Base-by-base conservation (phyloP, 2,113 vertebrate species). In the Pipa parva region DNA sequence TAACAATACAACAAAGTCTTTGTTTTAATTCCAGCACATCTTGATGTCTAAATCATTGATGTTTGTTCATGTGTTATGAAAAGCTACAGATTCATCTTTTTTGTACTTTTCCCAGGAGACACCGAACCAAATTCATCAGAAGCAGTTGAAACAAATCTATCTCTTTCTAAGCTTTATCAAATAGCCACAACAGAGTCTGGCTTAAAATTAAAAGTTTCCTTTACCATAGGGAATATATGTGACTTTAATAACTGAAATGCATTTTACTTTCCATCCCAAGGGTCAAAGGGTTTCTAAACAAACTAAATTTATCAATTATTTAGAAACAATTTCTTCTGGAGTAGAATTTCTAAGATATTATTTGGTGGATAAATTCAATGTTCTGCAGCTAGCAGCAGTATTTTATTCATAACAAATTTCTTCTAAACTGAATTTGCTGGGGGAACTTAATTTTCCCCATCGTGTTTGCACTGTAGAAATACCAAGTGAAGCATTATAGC, bases 241-340 rank as follows among this genome's bases (percentile, higher is more conserved):
- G 89, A 86, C 85, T 87, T 88, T 86, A 89, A 89, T 90, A 85
- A 86, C 87, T 83, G 77, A 83, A 89, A 91, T 90, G 79, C 86
- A 88, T 91, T 91, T 87, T 88, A 87, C 88, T 90, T 92, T 86
- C 86, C 81, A 89, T 89, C 91, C 88, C 80, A 78, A 76, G 80
- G 90, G 90, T 92, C 89, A 90, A 86, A 86, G 88, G 89, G 88
- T 84, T 85, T 82, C 85, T 81, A 88, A 89, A 91, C 84, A 93
- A 95, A 97, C 89, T 87, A 90, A 89, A 94, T 95, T 95, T 92
- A 91, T 91, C 91, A 91, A 92, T 95, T 90, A 91, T 92, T 93
- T 95, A 88, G 86, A 82, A 86, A 81, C 91, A 88, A 93, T 94
- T 95, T 89, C 89, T 94, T 93, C 90, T 90, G 91, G 92, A 92